These are phyloP conservation scores for Oriolus oriolus DNA, from an alignment of 2,113 vertebrate species.

Conservation along the genomic window DNA sequence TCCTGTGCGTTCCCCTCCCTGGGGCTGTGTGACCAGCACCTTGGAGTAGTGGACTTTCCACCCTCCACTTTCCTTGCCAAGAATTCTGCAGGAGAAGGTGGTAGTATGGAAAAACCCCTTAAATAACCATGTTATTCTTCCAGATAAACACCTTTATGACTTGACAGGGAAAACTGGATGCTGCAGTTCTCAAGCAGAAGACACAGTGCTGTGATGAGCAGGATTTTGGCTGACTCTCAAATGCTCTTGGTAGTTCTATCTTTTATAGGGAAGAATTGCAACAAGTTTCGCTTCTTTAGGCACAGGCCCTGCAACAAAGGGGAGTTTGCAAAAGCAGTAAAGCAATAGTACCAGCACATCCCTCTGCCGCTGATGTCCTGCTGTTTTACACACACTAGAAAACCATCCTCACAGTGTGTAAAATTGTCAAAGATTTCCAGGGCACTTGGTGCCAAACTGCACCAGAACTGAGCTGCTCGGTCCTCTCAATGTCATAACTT, in stretches of 20 bases:
- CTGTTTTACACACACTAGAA: not conserved
- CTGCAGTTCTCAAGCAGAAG: not conserved
- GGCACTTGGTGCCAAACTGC: constrained; percentile 37
- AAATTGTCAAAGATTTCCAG: constrained; percentile 31
- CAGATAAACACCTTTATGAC: not conserved
- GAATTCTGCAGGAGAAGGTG: not conserved
- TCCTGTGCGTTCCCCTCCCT: not conserved
- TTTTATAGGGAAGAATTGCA: not conserved
- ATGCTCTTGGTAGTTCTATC: not conserved
- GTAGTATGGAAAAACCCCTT: not conserved
- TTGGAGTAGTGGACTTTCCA: not conserved
- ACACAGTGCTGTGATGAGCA: not conserved
- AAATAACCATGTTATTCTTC: not conserved
- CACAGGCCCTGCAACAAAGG: not conserved
- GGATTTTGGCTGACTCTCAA: not conserved
- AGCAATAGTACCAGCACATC: not conserved
- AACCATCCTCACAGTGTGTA: not conserved
- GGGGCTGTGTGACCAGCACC: not conserved
- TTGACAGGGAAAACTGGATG: not conserved
- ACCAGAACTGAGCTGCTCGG: constrained; percentile 18
- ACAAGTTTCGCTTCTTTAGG: not conserved
- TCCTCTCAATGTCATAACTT: constrained; percentile 29
- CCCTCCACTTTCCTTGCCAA: not conserved
- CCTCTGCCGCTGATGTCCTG: not conserved
- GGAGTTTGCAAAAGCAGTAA: not conserved